Base-by-base conservation (phyloP, 2,797 vertebrate species). In the Thripadectes ignobilis region DNA sequence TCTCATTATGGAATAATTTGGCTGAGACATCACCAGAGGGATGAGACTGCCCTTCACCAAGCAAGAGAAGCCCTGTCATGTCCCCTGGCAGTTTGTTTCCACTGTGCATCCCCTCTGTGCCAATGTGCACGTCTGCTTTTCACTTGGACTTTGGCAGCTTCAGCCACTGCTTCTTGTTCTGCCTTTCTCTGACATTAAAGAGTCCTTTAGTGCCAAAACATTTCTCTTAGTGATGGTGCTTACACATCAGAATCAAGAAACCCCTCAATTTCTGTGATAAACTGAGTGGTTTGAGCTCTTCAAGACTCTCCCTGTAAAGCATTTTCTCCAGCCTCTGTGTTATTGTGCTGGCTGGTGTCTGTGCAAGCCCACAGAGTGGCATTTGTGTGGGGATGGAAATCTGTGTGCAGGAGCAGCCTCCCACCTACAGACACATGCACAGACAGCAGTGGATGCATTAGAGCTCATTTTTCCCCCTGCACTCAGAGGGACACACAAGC, bases 61-160 rank as follows among this genome's bases (percentile, higher is more conserved):
- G 38, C 0, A 0, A 59, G 14, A 34, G 54, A 46, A 69, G 26
- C 34, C 7, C 38, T 48, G 30, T 38, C 54, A 3, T 8, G 7
- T 22, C 61, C 55, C 34, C 51, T 9, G 34, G n/a, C 82, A 72
- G 18, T 52, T 92, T 49, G 36, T 18, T 85, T 43, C 32, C 0
- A 1, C 36, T 74, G 69, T 48, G 59, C 54, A 52, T 29, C 23
- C 24, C 24, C 38, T 65, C 39, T 24, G 34, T 74, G 73, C 57
- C 59, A 72, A 7, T 0, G 0, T 9, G 8, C 24, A 27, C 0
- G 7, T 36, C 67, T 62, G 36, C 46, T 51, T 65, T 76, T 41
- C 34, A 59, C 54, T 13, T 30, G 3, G 2, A 6, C 82, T 81
- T 52, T 4, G n/a, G 20, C 65, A 68, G 46, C 68, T 88, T 71